Base-by-base conservation (phyloP, 2,888 invertebrate species). In the Cepaea hortensis region DNA sequence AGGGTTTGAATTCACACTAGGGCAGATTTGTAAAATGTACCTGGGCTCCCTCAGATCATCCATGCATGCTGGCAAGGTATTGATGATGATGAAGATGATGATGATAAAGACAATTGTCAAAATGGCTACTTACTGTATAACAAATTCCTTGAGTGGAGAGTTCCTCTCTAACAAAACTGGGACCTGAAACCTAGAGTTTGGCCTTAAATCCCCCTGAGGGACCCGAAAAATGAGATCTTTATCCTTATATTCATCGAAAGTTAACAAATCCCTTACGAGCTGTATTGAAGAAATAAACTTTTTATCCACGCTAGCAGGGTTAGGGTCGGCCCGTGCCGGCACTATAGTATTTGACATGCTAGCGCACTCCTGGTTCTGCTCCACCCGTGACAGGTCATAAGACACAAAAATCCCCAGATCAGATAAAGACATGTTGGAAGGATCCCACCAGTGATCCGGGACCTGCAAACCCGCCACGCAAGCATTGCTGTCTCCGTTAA, bases 381-480 rank as follows among this genome's bases (percentile, higher is more conserved):
- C 92, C 20, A 93, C 91, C 13, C 91, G 90, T 88, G 98, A 96
- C 11, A 98, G 97, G 77, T 98, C 97, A 94, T 98, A 98, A 0
- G 97, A 97, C 73, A 98, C 96, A 93, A 97, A 96, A 35, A 97
- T 96, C 88, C 96, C 96, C 83, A 92, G 92, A 85, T 92, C 91
- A 13, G 72, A 61, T 46, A 50, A n/a, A 13, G 70, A 23, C 0
- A 70, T 6, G 13, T 70, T 65, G n/a, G 81, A n/a, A 0, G 77
- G 55, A 62, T 90, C 88, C 98, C 98, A 98, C 98, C 98, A 98
- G 85, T 96, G 96, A 15, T 97, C 96, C 0, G 98, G 98, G 70
- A 98, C 96, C 1, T 97, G 97, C 87, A 98, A 95, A 92, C 97
- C 97, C 0, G 98, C 98, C 85, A 98, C 96, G 93, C 98, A 98